phyloP scores from a whole-genome alignment of 2,113 vertebrate genomes.

The Glaucomys volans region DNA sequence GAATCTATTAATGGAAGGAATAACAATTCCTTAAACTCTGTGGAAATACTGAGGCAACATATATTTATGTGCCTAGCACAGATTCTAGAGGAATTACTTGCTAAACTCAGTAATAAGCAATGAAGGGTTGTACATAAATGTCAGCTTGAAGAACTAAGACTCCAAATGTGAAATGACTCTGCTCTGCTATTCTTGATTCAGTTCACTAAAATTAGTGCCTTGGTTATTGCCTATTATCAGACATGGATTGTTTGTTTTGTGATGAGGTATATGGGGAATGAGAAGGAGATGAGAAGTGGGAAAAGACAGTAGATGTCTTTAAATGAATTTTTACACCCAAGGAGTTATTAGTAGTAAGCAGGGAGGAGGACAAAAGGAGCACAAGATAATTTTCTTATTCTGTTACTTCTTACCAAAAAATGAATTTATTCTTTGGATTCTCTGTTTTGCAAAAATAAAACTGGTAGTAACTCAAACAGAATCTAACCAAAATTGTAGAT shows the following conservation, averaged over 20 bases:
- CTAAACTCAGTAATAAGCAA: constrained; percentile 10
- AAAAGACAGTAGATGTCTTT: neutral
- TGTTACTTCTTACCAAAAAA: neutral
- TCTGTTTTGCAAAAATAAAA: constrained; percentile 63
- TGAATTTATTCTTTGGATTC: constrained; percentile 25
- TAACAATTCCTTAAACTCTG: constrained; percentile 38
- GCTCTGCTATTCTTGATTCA: neutral
- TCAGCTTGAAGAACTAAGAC: neutral
- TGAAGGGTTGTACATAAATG: neutral
- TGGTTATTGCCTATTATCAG: neutral
- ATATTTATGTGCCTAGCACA: neutral
- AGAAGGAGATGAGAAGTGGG: neutral
- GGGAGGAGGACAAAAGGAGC: neutral
- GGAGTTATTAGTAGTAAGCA: neutral
- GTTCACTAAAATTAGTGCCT: neutral
- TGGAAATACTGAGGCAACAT: neutral
- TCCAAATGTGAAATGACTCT: neutral
- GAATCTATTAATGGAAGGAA: too few relatives aligned
- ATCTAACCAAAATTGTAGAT: constrained; percentile 32
- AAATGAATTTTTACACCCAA: neutral
- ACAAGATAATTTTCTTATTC: neutral
- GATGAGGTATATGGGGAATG: neutral
- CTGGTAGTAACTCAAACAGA: neutral
- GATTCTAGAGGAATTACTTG: neutral
- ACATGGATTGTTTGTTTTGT: neutral